Base-by-base conservation (phyloP, 2,113 vertebrate species). In the Sinocyclocheilus maitianheensis region DNA sequence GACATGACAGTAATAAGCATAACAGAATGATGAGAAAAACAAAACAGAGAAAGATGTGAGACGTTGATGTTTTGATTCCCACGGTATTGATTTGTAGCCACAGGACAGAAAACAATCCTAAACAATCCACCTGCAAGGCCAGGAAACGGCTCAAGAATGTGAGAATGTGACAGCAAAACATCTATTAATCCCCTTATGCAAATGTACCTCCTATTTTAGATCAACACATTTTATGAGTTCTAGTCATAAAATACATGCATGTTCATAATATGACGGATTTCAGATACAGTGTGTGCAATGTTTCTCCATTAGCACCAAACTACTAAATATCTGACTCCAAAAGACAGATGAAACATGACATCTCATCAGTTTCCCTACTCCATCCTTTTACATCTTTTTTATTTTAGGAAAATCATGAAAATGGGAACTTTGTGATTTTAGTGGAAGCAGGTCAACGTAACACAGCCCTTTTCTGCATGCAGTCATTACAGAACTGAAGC, bases 81-180 rank as follows among this genome's bases (percentile, higher is more conserved):
- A 83, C 48, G 46, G 81, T 72, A 48, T 40, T 16, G 30, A 55
- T 58, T 82, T 65, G 18, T 37, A 71, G 12, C 81, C 81, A 20
- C 18, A 11, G 81, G 81, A 16, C n/a, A 22, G 80, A 82, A 72
- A 72, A n/a, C 18, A 18, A 55, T 16, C 53, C 53, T 53, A 78
- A 60, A 37, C 2, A 78, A 78, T 78, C 18, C 46, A n/a, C 81
- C 81, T 51, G 43, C 14, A 67, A 4, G 30, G 79, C 12, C 22
- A 24, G 8, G 74, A 77, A 69, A 78, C 3, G 18, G 24, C 43
- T 83, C 14, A 14, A 30, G 8, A 43, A 43, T 9, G 43, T 46
- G 10, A 74, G 11, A 74, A 72, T 1, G 18, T 72, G 71, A 74
- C 71, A 46, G 20, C 4, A 43, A 46, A 22, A 74, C 9, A 43